phyloP scores from a whole-genome alignment of 2,113 vertebrate genomes.

The Anhinga rufa region DNA sequence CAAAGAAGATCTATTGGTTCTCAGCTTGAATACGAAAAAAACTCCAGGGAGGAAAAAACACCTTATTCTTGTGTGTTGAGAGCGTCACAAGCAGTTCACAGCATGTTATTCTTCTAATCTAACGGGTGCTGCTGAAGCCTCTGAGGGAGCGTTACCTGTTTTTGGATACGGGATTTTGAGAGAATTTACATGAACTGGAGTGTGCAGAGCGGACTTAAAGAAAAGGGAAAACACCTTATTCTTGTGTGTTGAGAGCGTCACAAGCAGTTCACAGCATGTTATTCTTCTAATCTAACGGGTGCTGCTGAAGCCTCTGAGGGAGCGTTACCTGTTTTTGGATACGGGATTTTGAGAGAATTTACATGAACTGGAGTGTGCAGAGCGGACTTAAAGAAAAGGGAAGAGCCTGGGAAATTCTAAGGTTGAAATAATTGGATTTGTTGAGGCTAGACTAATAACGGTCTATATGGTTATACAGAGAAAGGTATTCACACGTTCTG shows the following conservation, averaged over 20 bases:
- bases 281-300: neutral
- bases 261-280: neutral
- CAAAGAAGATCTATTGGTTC: neutral
- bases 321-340: neutral
- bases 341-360: neutral
- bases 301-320: neutral
- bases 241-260: neutral
- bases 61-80: neutral
- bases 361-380: neutral
- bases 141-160: neutral
- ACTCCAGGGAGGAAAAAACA: neutral
- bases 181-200: neutral
- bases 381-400: neutral
- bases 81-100: neutral
- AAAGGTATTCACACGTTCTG: neutral
- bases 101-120: neutral
- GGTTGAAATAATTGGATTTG: neutral
- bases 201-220: neutral
- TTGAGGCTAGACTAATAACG: neutral
- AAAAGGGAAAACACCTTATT: neutral
- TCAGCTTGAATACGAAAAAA: neutral
- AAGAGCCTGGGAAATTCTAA: neutral
- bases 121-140: neutral
- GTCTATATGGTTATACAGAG: neutral
- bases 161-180: neutral